phyloP scores from a whole-genome alignment of 2,797 vertebrate genomes.

The Phoebastria nigripes region DNA sequence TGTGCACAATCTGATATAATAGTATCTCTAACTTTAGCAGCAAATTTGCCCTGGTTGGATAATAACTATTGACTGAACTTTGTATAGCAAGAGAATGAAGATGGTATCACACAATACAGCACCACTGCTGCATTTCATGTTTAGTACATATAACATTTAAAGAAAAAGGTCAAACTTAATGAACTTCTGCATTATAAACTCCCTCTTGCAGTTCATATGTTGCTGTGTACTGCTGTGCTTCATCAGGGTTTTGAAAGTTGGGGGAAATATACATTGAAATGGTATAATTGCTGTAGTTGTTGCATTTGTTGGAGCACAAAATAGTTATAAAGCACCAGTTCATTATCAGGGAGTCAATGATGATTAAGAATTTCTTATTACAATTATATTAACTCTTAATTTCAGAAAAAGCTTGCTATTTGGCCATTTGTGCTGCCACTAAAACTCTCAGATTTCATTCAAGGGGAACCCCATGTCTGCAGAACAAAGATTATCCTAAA shows the following conservation, averaged over 20 bases:
- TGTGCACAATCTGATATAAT: background rate
- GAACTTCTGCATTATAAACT: background rate
- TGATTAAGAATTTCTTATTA: background rate
- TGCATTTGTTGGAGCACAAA: background rate
- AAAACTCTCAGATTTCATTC: background rate
- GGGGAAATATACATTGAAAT: background rate
- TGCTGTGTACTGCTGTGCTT: background rate
- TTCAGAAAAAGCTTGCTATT: background rate
- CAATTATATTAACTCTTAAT: background rate
- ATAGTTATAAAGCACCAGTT: background rate
- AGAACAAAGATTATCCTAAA: slow-evolving; percentile 80
- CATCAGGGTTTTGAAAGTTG: background rate
- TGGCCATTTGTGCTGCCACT: background rate
- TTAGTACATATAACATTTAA: background rate
- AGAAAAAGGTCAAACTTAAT: background rate
- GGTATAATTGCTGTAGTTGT: background rate
- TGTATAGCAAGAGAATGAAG: background rate
- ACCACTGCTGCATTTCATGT: background rate
- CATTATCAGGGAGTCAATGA: background rate
- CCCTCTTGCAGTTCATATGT: background rate
- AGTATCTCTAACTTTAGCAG: background rate
- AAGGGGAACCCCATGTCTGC: slow-evolving; percentile 70
- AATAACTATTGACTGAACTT: background rate
- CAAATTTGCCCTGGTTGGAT: background rate
- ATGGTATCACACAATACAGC: background rate